A percentile compares a stretch with the other conserved stretches of the same genome.
Conservation (phyloP, 2,797 vertebrate genomes). For the Carcharodon carcharias region DNA sequence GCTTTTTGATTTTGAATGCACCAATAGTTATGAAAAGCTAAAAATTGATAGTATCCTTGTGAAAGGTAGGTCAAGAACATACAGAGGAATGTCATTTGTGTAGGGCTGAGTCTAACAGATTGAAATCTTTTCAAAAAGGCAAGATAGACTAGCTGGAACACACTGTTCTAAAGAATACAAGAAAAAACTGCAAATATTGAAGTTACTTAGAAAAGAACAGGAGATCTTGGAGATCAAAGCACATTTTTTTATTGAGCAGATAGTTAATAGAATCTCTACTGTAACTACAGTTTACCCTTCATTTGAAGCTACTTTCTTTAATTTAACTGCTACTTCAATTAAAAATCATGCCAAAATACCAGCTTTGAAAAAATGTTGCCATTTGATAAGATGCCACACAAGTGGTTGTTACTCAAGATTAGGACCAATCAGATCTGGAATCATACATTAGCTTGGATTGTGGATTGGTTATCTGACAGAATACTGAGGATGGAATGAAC, state of each 20-base stretch:
- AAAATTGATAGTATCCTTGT: neutral
- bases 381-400: neutral
- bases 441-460: neutral
- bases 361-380: neutral
- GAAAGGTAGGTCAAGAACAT: neutral
- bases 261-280: neutral
- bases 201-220: neutral
- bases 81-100: neutral
- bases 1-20: neutral
- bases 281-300: neutral
- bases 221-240: neutral
- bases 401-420: neutral
- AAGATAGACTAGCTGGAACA: neutral
- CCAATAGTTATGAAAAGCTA: neutral
- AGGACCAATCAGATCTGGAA: neutral
- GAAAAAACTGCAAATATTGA: neutral
- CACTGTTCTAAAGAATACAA: neutral
- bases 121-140: neutral
- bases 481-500: neutral
- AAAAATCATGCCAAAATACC: neutral
- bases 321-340: neutral
- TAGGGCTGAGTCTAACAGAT: neutral
- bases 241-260: neutral
- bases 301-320: neutral
- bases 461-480: neutral